Base-by-base conservation (phyloP, 2,113 vertebrate genomes). In the Podiceps cristatus region DNA sequence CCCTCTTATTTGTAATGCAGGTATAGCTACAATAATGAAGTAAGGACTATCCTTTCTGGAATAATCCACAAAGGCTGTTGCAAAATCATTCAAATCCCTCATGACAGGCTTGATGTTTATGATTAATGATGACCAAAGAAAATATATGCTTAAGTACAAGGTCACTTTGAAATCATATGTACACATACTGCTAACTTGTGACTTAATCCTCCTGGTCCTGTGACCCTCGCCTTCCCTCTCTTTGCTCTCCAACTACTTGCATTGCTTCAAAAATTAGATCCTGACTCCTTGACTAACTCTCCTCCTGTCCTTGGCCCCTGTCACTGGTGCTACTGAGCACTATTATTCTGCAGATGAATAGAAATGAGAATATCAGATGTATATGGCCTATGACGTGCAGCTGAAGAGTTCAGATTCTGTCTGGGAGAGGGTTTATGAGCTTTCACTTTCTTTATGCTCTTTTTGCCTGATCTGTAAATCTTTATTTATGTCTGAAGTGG, bases 111-210 rank as follows among this genome's bases (percentile, higher is more conserved):
- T 90, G 42, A 62, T 79, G 31, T 12, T 89, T 82, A 68, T 60
- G 53, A 93, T 93, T 94, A 96, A 86, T 67, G 66, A 71, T 72
- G 25, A 85, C 18, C 33, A 60, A 85, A 82, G 42, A 72, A 92
- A 88, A 93, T 9, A 56, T 18, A 90, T 63, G 17, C n/a, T 88
- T 82, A 86, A 84, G 6, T 72, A 52, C 44, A 93, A 86, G 19
- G 74, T 92, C 59, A 35, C 18, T 53, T 86, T 88, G 58, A 83
- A 93, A 90, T 62, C 0, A 0, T 11, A 90, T 79, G 56, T 93
- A 37, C 83, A 76, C 18, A 27, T 62, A 28, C 33, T 37, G 18
- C 35, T 83, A 0, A 9, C 22, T 45, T 86, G 50, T 86, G 52
- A 72, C 89, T 81, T 93, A 86, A 85, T 79, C 44, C 56, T 78